Base-by-base conservation (phyloP, 2,888 invertebrate species). In the Plemyria rubiginata region DNA sequence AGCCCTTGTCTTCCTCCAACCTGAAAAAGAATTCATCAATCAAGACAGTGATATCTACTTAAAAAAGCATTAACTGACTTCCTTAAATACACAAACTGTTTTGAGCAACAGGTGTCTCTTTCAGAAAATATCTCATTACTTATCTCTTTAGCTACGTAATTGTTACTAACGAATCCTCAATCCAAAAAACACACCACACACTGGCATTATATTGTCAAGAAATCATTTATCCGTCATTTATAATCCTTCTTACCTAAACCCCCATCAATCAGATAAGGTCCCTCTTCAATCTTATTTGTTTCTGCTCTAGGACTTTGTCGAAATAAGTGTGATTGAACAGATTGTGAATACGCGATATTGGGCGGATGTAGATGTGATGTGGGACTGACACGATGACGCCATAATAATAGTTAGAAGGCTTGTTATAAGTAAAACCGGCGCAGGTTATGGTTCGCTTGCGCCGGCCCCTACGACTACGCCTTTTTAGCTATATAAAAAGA, bases 291-390 rank as follows among this genome's bases (percentile, higher is more conserved):
- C 63, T 58, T 63, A 57, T 50, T 41, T 70, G 65, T 67, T 69
- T 70, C 57, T 64, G 66, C 59, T 69, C 76, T 81, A 72, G 79
- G 73, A 87, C 85, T 70, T 76, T 87, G 76, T 88, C 77, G 56
- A 65, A 76, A 67, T 80, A 60, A 73, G 57, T 65, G 50, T 65
- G 68, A 66, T 76, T 76, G 79, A 84, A 84, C 81, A 81, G 85
- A 87, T 89, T 85, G 79, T 85, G 70, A 76, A 78, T 80, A 80
- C 81, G 76, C 79, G 84, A 83, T 85, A 80, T 80, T 80, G 86
- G 88, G 88, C 90, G 92, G 90, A 91, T 90, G 88, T 86, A 71
- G 78, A 80, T 74, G 79, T 92, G 90, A 92, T 87, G 86, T 86
- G 82, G 88, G 90, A 82, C 80, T 90, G 92, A 90, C 90, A 86